Base-by-base conservation (phyloP, 2,797 vertebrate genomes). In the Chanos chanos region DNA sequence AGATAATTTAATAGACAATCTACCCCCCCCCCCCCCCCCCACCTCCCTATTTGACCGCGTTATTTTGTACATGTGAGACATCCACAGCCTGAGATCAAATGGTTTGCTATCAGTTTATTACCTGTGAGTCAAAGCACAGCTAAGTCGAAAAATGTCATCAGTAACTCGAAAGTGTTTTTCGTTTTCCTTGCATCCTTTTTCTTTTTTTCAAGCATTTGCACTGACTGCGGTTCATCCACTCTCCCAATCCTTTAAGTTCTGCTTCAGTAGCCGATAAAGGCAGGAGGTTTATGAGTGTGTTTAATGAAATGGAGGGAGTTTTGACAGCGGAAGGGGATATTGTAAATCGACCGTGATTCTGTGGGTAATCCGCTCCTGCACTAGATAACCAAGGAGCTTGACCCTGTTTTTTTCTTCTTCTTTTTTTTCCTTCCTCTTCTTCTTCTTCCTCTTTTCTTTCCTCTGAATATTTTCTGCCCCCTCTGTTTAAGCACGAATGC, bases 351-450 rank as follows among this genome's bases (percentile, higher is more conserved):
- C 22, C 22, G 37, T 36, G 52, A 45, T 7, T 24, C 59, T n/a
- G 51, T n/a, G 79, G n/a, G 15, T 73, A 76, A 89, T 88, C 85
- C 84, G 25, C 24, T 25, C 16, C 78, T 74, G 77, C 81, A 86
- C 77, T 78, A 76, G 72, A 72, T 74, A 78, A 81, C 79, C 85
- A 78, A 85, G 84, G 81, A 82, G 76, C 6, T 19, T 57, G 62
- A 77, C 72, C 61, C 77, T 39, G 15, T 13, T 48, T 50, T 44
- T 12, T 31, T 33, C 19, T 43, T 2, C 12, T 22, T 6, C 9
- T n/a, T 12, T 27, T 27, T 18, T 34, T 8, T n/a, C 8, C 19
- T 13, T 5, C 10, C 7, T 55, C 15, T 24, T 15, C 5, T 21
- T 48, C 10, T 12, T 19, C 25, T 27, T 25, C 6, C 25, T 27